Percentiles rank a stretch among this genome's conserved stretches.
phyloP scores from a whole-genome alignment of 2,888 invertebrate species.

The Pachliopta kotzebuea region DNA sequence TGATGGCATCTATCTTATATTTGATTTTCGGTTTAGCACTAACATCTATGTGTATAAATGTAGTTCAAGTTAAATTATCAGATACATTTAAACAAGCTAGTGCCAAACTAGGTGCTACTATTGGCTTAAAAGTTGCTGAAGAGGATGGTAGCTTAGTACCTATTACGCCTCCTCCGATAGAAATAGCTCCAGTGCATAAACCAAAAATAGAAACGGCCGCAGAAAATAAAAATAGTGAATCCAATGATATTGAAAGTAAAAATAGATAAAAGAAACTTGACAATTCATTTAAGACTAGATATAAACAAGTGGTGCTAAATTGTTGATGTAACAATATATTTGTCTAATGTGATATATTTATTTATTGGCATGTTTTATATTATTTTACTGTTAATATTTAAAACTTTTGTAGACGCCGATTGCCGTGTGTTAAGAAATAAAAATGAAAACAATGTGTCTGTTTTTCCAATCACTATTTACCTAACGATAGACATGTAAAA shows the following conservation, averaged over 20 bases:
- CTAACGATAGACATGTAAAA: no score
- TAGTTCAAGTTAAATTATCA: constrained; percentile 91
- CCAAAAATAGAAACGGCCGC: constrained; percentile 43
- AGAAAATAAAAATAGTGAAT: constrained; percentile 49
- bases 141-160: constrained; percentile 82
- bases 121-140: constrained; percentile 87
- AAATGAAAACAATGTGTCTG: no score
- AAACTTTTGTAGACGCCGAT: constrained; percentile 41
- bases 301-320: constrained; percentile 31
- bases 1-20: constrained; percentile 96
- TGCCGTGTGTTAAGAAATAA: constrained; percentile 44
- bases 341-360: constrained; percentile 37
- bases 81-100: constrained; percentile 92
- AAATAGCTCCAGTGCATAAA: constrained; percentile 68
- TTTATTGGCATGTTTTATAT: no score
- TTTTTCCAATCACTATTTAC: no score
- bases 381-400: constrained; percentile 31
- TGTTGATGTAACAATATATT: constrained; percentile 19
- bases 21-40: constrained; percentile 96
- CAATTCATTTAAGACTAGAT: neutral
- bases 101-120: constrained; percentile 91
- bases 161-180: constrained; percentile 64
- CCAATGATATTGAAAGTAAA: constrained; percentile 49
- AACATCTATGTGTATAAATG: constrained; percentile 98
- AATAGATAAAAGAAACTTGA: constrained; percentile 48